These are phyloP conservation scores for Microctonus aethiopoides DNA, from an alignment of 2,888 invertebrate species.

Conservation along the genomic window DNA sequence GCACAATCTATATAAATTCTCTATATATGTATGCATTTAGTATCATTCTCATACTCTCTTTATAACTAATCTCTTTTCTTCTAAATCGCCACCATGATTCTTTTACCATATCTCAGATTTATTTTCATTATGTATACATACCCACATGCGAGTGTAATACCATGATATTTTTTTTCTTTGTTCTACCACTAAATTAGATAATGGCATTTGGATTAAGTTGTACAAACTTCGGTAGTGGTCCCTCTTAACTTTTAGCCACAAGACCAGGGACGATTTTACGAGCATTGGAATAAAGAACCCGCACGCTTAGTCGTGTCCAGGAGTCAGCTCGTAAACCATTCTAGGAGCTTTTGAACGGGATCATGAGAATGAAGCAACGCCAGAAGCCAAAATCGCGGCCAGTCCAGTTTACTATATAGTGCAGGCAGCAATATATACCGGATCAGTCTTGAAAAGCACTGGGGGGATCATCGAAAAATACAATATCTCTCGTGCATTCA, in stretches of 20 bases:
- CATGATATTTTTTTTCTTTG: not conserved
- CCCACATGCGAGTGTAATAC: not conserved
- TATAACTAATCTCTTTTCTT: too few relatives aligned
- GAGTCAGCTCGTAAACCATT: constrained; percentile 28
- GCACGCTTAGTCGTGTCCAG: constrained; percentile 14
- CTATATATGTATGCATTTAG: not conserved
- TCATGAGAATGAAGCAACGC: constrained; percentile 16
- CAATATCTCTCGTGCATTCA: constrained; percentile 23
- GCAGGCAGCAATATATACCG: constrained; percentile 18
- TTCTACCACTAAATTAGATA: not conserved
- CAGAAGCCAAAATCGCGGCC: constrained; percentile 23
- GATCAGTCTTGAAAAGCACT: constrained; percentile 22
- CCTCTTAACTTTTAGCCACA: constrained; percentile 9
- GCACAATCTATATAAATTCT: not conserved
- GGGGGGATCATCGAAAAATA: constrained; percentile 29
- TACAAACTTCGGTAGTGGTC: not conserved
- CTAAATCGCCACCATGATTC: not conserved
- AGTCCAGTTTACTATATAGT: not conserved
- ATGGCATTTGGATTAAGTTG: constrained; percentile 18
- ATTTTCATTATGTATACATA: not conserved
- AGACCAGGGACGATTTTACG: constrained; percentile 20
- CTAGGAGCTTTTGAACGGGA: constrained; percentile 5
- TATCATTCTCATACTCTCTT: not conserved
- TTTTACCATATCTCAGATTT: not conserved
- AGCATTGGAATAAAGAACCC: constrained; percentile 26